These are phyloP conservation scores for Solea solea DNA, from an alignment of 2,113 vertebrate species.

Conservation along the genomic window DNA sequence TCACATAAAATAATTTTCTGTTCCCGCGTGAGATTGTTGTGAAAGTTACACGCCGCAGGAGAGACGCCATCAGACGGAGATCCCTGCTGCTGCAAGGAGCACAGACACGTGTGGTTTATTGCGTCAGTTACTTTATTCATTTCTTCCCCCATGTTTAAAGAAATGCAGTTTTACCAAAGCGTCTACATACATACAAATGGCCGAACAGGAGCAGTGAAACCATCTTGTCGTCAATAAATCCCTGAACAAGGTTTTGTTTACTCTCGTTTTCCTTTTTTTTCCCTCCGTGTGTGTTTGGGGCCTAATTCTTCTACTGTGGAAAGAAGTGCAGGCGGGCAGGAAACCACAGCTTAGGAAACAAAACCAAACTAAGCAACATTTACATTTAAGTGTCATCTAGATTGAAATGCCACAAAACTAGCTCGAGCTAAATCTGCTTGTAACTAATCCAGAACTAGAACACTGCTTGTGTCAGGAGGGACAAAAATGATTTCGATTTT, in stretches of 20 bases:
- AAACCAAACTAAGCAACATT: conserved; percentile 76
- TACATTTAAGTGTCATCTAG: conserved; percentile 67
- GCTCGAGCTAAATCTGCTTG: conserved; percentile 59
- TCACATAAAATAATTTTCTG: conserved; percentile 23
- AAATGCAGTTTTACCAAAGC: conserved; percentile 82
- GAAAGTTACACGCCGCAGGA: neutral
- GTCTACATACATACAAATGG: conserved; percentile 86
- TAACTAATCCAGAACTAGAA: conserved; percentile 68
- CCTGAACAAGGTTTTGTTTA: conserved; percentile 52
- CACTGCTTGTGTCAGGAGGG: conserved; percentile 82
- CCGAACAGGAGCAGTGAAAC: conserved; percentile 76
- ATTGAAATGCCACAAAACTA: conserved; percentile 77
- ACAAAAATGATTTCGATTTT: conserved; percentile 37
- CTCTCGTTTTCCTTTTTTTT: conserved; percentile 19
- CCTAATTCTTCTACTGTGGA: conserved; percentile 48
- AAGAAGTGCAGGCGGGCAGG: conserved; percentile 61
- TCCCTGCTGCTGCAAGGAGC: neutral
- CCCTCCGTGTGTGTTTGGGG: conserved; percentile 17
- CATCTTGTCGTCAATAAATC: conserved; percentile 66
- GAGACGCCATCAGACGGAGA: neutral
- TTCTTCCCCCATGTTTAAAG: conserved; percentile 77
- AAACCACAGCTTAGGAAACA: conserved; percentile 62
- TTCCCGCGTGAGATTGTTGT: conserved; percentile 15
- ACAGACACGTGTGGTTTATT: conserved; percentile 82
- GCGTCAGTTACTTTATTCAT: conserved; percentile 89